These are phyloP conservation scores for Todiramphus chloris DNA, from an alignment of 2,113 vertebrate genomes.

Conservation along the genomic window DNA sequence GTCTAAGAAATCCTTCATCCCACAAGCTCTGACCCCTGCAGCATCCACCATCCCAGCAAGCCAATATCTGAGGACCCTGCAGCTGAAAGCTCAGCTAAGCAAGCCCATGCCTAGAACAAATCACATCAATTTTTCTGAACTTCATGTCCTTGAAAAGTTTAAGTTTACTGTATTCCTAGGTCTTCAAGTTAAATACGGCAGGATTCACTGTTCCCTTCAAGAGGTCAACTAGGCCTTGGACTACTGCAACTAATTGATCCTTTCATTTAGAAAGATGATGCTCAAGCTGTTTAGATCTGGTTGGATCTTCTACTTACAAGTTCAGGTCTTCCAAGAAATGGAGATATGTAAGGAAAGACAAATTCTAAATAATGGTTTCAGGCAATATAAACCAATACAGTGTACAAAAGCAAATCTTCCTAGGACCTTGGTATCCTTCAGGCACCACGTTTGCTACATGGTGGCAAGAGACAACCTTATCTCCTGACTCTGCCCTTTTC, in stretches of 20 bases:
- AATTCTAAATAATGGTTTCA: neutral
- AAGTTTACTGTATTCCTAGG: neutral
- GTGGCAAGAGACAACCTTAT: neutral
- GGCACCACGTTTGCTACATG: neutral
- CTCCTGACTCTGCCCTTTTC: neutral
- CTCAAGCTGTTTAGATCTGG: neutral
- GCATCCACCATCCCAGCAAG: neutral
- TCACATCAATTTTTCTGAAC: neutral
- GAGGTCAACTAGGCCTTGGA: neutral
- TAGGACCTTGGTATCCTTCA: neutral
- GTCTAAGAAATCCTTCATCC: neutral
- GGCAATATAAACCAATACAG: accelerated
- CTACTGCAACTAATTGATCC: neutral
- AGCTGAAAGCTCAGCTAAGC: neutral
- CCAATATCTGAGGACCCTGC: neutral
- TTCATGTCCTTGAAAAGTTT: neutral
- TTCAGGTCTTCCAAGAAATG: neutral
- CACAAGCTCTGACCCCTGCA: neutral
- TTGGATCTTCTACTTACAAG: neutral
- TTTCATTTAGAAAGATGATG: neutral
- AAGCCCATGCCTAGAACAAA: neutral
- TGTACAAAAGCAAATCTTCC: neutral
- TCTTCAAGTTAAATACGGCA: neutral
- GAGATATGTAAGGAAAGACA: neutral
- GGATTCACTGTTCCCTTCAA: neutral